Conservation (phyloP, 2,888 invertebrate species). For the Hofmannophila pseudospretella region DNA sequence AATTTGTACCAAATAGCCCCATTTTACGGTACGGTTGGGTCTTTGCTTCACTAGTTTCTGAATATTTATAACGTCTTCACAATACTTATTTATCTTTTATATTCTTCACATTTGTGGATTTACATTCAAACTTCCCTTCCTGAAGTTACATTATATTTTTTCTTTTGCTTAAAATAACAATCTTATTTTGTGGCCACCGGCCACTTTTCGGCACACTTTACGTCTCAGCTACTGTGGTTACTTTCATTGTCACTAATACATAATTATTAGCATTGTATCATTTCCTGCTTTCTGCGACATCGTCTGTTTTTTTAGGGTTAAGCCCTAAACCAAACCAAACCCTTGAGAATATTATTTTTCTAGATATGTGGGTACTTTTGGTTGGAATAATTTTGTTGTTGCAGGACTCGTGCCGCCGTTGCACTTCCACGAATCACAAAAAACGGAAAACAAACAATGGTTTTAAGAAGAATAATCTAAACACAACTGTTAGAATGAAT, state of each 20-base stretch:
- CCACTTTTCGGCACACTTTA: no score
- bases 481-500: no score
- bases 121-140: no score
- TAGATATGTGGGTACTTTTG: slow-evolving; percentile 1
- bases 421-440: slow-evolving; percentile 32
- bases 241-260: slow-evolving; percentile 30
- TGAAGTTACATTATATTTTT: no score
- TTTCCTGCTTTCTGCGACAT: slow-evolving; percentile 32
- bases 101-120: no score
- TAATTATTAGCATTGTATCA: slow-evolving; percentile 31
- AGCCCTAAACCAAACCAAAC: slow-evolving; percentile 7
- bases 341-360: slow-evolving; percentile 11
- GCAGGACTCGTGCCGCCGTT: slow-evolving; percentile 13
- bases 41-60: no score
- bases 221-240: slow-evolving; percentile 42
- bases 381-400: slow-evolving; percentile 13
- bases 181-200: slow-evolving; percentile 11
- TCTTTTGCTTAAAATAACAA: no score
- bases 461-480: background rate
- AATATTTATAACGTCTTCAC: no score
- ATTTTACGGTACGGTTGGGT: no score
- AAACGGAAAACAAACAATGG: slow-evolving; percentile 14
- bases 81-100: no score
- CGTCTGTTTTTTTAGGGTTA: slow-evolving; percentile 11
- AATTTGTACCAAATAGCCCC: no score